Evolutionary conservation across 2,797 vertebrate genomes (phyloP).

Genomic region (Anableps anableps): DNA sequence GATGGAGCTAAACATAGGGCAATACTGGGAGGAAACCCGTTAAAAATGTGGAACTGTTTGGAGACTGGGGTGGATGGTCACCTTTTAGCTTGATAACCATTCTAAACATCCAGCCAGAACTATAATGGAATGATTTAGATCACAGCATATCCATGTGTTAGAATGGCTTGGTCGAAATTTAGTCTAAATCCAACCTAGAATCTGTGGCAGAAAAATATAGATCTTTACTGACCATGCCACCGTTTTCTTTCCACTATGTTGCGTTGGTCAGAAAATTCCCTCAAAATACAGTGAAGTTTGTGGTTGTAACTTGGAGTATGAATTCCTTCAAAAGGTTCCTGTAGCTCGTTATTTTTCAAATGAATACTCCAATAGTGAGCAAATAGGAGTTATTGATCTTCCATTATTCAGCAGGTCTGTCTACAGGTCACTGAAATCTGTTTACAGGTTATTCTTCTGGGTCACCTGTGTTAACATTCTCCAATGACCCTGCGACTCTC

Average conservation of each 20-base stretch:
- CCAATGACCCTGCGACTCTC: slow-evolving; percentile 40
- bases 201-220: no score
- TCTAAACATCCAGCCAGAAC: not conserved
- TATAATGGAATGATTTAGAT: not conserved
- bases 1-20: not conserved
- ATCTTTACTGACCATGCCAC: no score
- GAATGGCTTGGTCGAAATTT: no score
- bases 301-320: not conserved
- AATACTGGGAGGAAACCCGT: not conserved
- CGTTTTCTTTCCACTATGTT: no score
- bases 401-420: slow-evolving; percentile 1
- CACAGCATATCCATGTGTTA: not conserved
- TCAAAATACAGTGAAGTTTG: not conserved
- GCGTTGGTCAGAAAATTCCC: no score
- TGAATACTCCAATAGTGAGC: not conserved
- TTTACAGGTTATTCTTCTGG: slow-evolving; percentile 40
- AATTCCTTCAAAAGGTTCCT: not conserved
- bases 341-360: not conserved
- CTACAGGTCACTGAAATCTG: not conserved
- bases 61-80: not conserved
- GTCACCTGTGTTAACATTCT: slow-evolving; percentile 48
- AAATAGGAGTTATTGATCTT: not conserved
- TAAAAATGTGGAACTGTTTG: not conserved
- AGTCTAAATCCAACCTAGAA: no score
- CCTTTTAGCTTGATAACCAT: not conserved